Conservation (phyloP, 1,140 invertebrate genomes). For the Diorhabda sublineata region DNA sequence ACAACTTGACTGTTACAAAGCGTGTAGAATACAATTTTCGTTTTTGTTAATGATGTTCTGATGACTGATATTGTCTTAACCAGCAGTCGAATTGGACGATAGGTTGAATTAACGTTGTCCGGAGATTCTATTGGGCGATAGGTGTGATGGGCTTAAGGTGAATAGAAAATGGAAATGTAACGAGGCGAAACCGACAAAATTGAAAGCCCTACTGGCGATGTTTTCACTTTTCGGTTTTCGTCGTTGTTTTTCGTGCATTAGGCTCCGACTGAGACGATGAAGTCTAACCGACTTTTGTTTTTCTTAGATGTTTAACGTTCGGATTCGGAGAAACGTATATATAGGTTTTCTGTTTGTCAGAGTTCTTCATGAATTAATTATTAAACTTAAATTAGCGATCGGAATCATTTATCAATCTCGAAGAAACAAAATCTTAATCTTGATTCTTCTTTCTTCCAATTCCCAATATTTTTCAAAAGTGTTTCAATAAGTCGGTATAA, state of each 20-base stretch:
- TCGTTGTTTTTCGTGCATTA: conserved; percentile 2
- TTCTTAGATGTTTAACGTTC: conserved; percentile 2
- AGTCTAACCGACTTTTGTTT: neutral
- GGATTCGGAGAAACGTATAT: neutral
- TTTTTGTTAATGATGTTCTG: too few relatives aligned
- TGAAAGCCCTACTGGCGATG: neutral
- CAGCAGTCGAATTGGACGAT: too few relatives aligned
- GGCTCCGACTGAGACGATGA: neutral
- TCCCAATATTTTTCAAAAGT: too few relatives aligned
- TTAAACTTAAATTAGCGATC: neutral
- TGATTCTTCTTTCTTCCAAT: too few relatives aligned
- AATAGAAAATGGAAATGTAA: conserved; percentile 1
- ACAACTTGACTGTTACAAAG: too few relatives aligned
- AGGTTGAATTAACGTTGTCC: too few relatives aligned
- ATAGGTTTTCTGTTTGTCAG: neutral
- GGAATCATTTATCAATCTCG: neutral
- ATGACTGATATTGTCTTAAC: too few relatives aligned
- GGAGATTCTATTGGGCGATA: neutral
- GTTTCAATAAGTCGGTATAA: too few relatives aligned
- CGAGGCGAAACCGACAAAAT: neutral
- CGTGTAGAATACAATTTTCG: too few relatives aligned
- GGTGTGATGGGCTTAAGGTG: neutral
- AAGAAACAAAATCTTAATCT: too few relatives aligned
- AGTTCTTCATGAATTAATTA: conserved; percentile 1
- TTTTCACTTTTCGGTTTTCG: conserved; percentile 1